These are phyloP conservation scores for Eupithecia subfuscata DNA, from an alignment of 2,888 invertebrate genomes.

Conservation along the genomic window DNA sequence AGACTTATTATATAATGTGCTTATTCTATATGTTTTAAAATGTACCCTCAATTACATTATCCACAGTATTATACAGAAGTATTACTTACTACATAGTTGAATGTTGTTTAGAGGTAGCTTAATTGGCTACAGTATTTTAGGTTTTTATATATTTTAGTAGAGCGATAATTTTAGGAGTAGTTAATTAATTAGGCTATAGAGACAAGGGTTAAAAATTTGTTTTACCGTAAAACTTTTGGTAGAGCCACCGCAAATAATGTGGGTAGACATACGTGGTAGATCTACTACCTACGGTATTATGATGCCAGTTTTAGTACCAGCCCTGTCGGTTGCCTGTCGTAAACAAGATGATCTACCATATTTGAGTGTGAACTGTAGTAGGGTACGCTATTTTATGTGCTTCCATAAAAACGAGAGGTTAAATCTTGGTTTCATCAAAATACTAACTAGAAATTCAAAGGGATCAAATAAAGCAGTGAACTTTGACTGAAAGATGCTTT, in stretches of 20 bases:
- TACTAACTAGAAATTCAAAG: neutral
- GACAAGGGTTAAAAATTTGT: neutral
- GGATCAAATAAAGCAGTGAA: neutral
- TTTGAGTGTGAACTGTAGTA: slow-evolving; percentile 13
- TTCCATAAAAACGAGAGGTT: slow-evolving; percentile 10
- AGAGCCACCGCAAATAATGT: neutral
- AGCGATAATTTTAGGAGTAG: too few species aligned
- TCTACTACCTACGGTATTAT: neutral
- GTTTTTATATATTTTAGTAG: too few species aligned
- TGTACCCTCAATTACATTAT: too few species aligned
- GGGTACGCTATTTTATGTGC: slow-evolving; percentile 6
- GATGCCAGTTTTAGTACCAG: neutral
- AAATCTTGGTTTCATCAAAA: neutral
- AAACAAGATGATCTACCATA: slow-evolving; percentile 2
- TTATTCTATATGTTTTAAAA: too few species aligned
- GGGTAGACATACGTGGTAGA: neutral
- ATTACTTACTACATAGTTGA: too few species aligned
- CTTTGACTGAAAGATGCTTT: neutral
- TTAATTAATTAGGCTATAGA: too few species aligned
- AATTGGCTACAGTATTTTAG: too few species aligned
- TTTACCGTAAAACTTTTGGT: neutral
- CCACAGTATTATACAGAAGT: too few species aligned
- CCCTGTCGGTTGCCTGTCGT: neutral
- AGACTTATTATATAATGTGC: too few species aligned
- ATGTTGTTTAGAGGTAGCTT: too few species aligned